phyloP scores from a whole-genome alignment of 2,888 invertebrate genomes.

The Latrodectus elegans region DNA sequence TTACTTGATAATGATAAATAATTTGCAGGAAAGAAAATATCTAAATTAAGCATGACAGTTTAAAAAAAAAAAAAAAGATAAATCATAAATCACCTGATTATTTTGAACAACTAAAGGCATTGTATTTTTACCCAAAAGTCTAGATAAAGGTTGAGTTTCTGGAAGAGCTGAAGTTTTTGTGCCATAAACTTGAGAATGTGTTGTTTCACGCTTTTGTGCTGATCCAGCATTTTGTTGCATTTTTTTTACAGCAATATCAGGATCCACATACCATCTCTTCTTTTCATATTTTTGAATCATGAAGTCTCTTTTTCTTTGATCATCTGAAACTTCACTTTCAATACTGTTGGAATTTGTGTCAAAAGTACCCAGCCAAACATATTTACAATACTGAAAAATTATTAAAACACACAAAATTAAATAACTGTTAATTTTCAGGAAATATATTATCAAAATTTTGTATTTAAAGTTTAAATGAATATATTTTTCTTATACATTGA shows the following conservation, averaged over 20 bases:
- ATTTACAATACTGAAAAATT: constrained; percentile 82
- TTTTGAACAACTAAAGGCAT: constrained; percentile 72
- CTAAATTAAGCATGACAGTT: too few species aligned
- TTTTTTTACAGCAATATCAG: constrained; percentile 75
- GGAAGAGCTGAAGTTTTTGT: constrained; percentile 67
- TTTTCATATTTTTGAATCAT: constrained; percentile 97
- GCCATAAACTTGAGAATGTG: constrained; percentile 38
- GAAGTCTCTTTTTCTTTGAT: constrained; percentile 91
- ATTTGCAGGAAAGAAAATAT: too few species aligned
- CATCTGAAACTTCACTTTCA: constrained; percentile 85
- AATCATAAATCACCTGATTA: constrained; percentile 71
- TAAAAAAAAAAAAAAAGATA: constrained; percentile 8
- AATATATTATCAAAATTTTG: too few species aligned
- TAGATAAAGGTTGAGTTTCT: constrained; percentile 75
- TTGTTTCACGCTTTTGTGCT: constrained; percentile 34
- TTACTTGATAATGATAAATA: too few species aligned
- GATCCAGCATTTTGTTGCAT: constrained; percentile 70
- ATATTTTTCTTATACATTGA: too few species aligned
- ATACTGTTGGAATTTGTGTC: constrained; percentile 77
- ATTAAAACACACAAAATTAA: too few species aligned
- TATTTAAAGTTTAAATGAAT: too few species aligned
- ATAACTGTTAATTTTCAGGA: too few species aligned
- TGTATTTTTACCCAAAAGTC: constrained; percentile 74
- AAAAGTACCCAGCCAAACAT: constrained; percentile 93
- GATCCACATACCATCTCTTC: constrained; percentile 81